Evolutionary conservation across 2,113 vertebrate genomes (phyloP), one percentile per base, ranked within the genome.

Genomic region (Rana temporaria): DNA sequence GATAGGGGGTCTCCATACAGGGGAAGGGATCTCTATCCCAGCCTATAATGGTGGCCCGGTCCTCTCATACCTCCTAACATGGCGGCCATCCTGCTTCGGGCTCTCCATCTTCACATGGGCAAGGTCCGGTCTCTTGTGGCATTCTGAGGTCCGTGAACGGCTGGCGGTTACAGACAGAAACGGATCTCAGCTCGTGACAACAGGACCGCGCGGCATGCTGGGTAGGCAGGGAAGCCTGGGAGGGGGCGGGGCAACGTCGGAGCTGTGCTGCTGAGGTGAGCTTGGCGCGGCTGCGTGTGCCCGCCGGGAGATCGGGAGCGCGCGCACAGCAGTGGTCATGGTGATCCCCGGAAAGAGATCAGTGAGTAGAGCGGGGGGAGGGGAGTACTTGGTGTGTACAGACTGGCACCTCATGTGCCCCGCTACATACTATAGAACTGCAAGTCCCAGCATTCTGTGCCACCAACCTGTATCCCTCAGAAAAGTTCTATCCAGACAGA

Each of bases 1-100:
- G n/a, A n/a, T n/a, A n/a, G n/a, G n/a, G n/a, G n/a, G n/a, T n/a
- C n/a, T n/a, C n/a, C n/a, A n/a, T n/a, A n/a, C n/a, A n/a, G n/a
- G n/a, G n/a, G n/a, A n/a, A n/a, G n/a, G n/a, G n/a, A n/a, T n/a
- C n/a, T n/a, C n/a, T n/a, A n/a, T n/a, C n/a, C n/a, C n/a, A n/a
- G n/a, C n/a, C n/a, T n/a, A n/a, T n/a, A n/a, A n/a, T n/a, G n/a
- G n/a, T n/a, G n/a, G n/a, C n/a, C 19, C 11, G 6, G 0, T n/a
- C n/a, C 56, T 17, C 19, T 6, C 0, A 34, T 82, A 82, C 79
- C 79, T 82, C 71, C 70, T 55, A 82, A 20, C 48, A 82, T 26
- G 22, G 79, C 70, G 26, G 79, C 59, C 79, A 82, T 82, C 38
- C 42, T 81, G 68, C 79, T 80, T 59, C 68, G 11, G 57, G 19